Base-by-base conservation (phyloP, 2,113 vertebrate genomes). In the Rafetus swinhoei region DNA sequence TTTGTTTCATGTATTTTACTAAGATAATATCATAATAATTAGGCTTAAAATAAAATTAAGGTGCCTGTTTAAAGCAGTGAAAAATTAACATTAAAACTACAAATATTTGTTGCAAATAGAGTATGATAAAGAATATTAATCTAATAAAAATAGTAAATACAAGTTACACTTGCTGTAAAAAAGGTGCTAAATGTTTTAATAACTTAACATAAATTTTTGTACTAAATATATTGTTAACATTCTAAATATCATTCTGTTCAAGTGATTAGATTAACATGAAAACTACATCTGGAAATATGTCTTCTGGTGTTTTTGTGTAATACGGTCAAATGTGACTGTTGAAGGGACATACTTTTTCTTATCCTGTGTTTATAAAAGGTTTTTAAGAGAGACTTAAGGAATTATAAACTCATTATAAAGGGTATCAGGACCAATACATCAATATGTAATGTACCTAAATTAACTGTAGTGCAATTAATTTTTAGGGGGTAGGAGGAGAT, bases 181-280 rank as follows among this genome's bases (percentile, higher is more conserved):
- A 65, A 60, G 45, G 9, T 60, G 25, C 39, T 72, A 85, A 91
- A 65, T 84, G 74, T 87, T 95, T 94, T 93, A 86, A 95, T 95
- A 86, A 62, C 50, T 54, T 65, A 91, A 62, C 3, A 79, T 56
- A 29, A 54, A 1, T 79, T 76, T 93, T 93, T 88, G 90, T 76
- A 60, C 25, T 69, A 86, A 82, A 81, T 86, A 50, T 14, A 56
- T 1, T 27, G 18, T 82, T 84, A 45, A 45, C 45, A 45, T 45
- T 45, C 45, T 45, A 45, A 45, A 45, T 45, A 45, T 45, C 45
- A 45, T 45, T 45, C 45, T 45, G 45, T 45, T 45, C 45, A 6
- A 45, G 62, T 74, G 0, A 59, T 84, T 76, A 76, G 72, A 76
- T 13, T 84, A 88, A 1, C 3, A 62, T 62, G 32, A 22, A 16